Percentiles rank a stretch among this genome's conserved stretches.
phyloP scores from a whole-genome alignment of 2,113 vertebrate genomes.

The Bubalus kerabau region DNA sequence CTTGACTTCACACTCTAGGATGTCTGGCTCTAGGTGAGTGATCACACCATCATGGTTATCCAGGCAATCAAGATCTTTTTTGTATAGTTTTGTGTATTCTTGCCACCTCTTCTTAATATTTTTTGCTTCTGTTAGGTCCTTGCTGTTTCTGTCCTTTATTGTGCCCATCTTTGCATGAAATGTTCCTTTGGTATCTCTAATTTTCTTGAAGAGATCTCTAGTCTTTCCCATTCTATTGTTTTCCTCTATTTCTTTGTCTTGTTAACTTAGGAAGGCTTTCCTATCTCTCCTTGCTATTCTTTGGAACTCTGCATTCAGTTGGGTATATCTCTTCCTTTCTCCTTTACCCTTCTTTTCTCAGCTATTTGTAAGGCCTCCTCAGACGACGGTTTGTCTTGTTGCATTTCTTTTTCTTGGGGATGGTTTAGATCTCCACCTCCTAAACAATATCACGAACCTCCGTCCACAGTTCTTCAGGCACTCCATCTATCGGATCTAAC shows the following conservation, averaged over 20 bases:
- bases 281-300: not conserved
- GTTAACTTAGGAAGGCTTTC: not conserved
- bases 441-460: not conserved
- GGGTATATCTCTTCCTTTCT: not conserved
- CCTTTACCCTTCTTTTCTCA: not conserved
- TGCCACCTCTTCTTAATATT: not conserved
- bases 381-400: not conserved
- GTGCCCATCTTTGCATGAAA: not conserved
- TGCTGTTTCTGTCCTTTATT: not conserved
- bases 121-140: not conserved
- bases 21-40: not conserved
- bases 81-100: not conserved
- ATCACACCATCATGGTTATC: not conserved
- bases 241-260: not conserved
- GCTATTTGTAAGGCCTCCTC: not conserved
- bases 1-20: not conserved
- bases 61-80: not conserved
- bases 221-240: not conserved
- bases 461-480: not conserved
- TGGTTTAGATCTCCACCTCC: not conserved
- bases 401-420: not conserved
- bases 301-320: not conserved
- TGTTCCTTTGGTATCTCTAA: not conserved
- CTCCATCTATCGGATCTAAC: not conserved
- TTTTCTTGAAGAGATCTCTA: not conserved